Evolutionary conservation across 2,888 invertebrate genomes (phyloP), one percentile per base, ranked within the genome.

Genomic region (Conchocele bisecta): DNA sequence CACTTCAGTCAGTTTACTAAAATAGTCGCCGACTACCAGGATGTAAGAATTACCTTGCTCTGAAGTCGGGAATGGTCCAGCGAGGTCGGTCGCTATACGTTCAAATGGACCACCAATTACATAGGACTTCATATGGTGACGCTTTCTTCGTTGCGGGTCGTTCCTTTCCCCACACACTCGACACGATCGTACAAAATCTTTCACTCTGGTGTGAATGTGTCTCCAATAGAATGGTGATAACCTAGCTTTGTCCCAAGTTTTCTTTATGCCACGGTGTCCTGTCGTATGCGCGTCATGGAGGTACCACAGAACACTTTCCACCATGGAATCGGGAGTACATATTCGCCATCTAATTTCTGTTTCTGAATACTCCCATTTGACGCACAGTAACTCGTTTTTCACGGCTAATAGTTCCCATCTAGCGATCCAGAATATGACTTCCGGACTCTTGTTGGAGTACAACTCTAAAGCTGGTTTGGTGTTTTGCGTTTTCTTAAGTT

Each of bases 401-500:
- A 70, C 28, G 3, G 58, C 57, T 3, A 70, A n/a, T n/a, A 64
- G 15, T 6, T 64, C 41, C 70, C 59, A 70, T 46, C 46, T 64
- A 0, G 51, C 42, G 1, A 50, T 48, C 69, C 69, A 69, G 41
- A 57, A 46, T 20, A 26, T 46, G 6, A 69, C 28, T 54, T 58
- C 42, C 28, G 28, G 35, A 42, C 57, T 66, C 33, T 50, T 50
- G 6, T 33, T n/a, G n/a, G n/a, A n/a, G n/a, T n/a, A n/a, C n/a
- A n/a, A n/a, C n/a, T n/a, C n/a, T n/a, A n/a, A n/a, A n/a, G n/a
- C n/a, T n/a, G n/a, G n/a, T n/a, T n/a, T n/a, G n/a, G n/a, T n/a
- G n/a, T n/a, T n/a, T n/a, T n/a, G n/a, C n/a, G n/a, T n/a, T n/a
- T n/a, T n/a, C n/a, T n/a, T n/a, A n/a, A n/a, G n/a, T n/a, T n/a